phyloP scores from a whole-genome alignment of 2,113 vertebrate species.

The Cinclus cinclus region DNA sequence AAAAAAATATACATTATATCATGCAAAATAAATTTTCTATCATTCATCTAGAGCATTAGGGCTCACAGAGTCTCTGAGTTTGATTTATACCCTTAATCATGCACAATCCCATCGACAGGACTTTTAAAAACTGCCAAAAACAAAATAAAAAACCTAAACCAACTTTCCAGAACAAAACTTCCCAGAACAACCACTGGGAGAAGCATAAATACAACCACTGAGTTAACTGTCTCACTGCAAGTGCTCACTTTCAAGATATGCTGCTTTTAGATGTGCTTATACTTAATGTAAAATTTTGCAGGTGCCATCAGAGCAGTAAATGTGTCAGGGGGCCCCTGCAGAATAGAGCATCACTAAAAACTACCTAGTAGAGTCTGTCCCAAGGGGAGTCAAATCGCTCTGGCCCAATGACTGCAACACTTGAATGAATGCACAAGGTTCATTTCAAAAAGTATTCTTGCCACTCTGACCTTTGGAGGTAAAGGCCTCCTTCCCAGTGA shows the following conservation, averaged over 20 bases:
- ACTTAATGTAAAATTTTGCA: neutral
- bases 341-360: neutral
- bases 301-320: neutral
- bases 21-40: neutral
- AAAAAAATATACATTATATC: neutral
- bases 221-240: neutral
- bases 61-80: neutral
- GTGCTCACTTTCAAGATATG: neutral
- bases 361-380: neutral
- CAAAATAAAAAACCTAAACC: neutral
- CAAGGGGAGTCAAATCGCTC: neutral
- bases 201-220: neutral
- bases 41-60: neutral
- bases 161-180: neutral
- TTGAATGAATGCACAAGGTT: rapidly evolving
- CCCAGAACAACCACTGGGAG: neutral
- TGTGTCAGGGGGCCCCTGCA: too few species aligned
- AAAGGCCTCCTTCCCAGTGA: neutral
- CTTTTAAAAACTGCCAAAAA: neutral
- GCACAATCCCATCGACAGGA: neutral
- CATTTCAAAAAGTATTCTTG: neutral
- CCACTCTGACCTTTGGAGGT: neutral
- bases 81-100: neutral
- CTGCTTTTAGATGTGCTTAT: neutral
- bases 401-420: neutral